Percentiles rank a stretch among this genome's conserved stretches.
Evolutionary conservation across 2,113 vertebrate genomes (phyloP).

Genomic region (Pao palembangensis): DNA sequence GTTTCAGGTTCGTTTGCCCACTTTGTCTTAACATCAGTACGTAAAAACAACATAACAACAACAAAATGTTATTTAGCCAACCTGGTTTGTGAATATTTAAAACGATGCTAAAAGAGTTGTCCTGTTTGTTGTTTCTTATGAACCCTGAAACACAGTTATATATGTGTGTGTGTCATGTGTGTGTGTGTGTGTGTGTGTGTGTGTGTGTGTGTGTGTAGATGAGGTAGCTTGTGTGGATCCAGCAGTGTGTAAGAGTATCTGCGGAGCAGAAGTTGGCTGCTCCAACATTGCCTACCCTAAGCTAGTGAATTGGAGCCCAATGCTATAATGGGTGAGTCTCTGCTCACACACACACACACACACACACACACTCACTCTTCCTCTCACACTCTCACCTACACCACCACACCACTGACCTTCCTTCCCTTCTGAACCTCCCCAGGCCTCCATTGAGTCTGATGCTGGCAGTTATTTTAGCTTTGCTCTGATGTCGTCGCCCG

Average conservation of each 20-base stretch:
- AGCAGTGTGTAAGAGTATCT: conserved; percentile 70
- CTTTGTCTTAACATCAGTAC: too few relatives aligned
- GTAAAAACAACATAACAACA: too few relatives aligned
- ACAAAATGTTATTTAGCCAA: too few relatives aligned
- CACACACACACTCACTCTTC: neutral
- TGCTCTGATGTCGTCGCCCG: conserved; percentile 94
- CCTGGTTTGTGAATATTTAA: too few relatives aligned
- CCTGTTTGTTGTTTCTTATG: too few relatives aligned
- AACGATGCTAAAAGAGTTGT: too few relatives aligned
- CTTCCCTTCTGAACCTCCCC: neutral
- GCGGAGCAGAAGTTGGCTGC: conserved; percentile 86
- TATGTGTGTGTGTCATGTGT: too few relatives aligned
- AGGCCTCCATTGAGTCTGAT: conserved; percentile 93
- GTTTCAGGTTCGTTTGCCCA: conserved; percentile 77
- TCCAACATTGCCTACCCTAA: conserved; percentile 97
- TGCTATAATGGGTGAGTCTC: conserved; percentile 86
- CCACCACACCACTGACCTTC: too few relatives aligned
- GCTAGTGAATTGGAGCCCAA: conserved; percentile 85
- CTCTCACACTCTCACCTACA: conserved; percentile 35
- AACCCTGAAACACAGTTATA: too few relatives aligned
- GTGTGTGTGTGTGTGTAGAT: conserved; percentile 81
- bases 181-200: too few relatives aligned
- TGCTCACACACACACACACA: too few relatives aligned
- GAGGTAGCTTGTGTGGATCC: conserved; percentile 92
- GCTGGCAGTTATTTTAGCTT: conserved; percentile 94